A percentile compares a stretch with the other conserved stretches of the same genome.
Conservation (phyloP, 2,113 vertebrate species). For the Camelus bactrianus region DNA sequence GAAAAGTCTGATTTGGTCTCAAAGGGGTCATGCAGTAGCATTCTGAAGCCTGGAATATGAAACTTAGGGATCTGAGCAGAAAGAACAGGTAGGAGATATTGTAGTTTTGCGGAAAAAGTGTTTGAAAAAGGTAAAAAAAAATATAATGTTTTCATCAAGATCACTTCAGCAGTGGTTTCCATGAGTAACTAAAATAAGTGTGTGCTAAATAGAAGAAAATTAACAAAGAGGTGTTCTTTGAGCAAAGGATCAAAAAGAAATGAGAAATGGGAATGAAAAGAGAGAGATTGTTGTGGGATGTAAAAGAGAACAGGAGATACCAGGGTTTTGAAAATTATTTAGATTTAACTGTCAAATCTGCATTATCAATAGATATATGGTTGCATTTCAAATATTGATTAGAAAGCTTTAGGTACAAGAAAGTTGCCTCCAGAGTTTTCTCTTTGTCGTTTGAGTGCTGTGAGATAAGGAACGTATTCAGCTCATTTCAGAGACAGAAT, state of each 20-base stretch:
- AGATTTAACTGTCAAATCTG: neutral
- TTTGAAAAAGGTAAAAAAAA: neutral
- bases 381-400: constrained; percentile 1
- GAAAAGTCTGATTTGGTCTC: neutral
- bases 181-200: neutral
- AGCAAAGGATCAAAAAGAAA: neutral
- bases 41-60: constrained; percentile 4
- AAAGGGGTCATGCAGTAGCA: neutral
- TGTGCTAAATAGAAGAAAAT: neutral
- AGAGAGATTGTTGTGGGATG: neutral
- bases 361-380: neutral
- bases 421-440: neutral
- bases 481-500: neutral
- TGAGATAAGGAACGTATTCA: neutral
- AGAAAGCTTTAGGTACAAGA: neutral
- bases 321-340: neutral
- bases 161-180: neutral
- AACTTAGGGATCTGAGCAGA: neutral
- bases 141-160: neutral
- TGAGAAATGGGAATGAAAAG: neutral
- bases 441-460: neutral
- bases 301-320: neutral
- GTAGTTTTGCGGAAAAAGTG: neutral
- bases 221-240: neutral
- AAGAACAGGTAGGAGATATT: neutral